Base-by-base conservation (phyloP, 2,888 invertebrate species). In the Eristalis intricaria region DNA sequence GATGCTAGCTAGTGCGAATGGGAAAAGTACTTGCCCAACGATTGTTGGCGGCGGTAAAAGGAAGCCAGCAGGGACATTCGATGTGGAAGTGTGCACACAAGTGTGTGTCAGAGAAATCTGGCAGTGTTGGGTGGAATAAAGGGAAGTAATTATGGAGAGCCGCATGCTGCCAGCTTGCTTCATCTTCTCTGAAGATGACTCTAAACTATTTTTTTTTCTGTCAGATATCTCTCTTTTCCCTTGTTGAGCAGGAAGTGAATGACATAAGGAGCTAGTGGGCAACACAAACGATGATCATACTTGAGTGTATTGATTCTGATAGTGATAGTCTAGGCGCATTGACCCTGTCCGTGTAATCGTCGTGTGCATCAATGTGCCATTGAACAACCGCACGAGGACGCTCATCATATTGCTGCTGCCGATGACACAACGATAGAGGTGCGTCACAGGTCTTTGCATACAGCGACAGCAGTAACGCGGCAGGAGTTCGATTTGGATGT, bases 141-240 rank as follows among this genome's bases (percentile, higher is more conserved):
- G 78, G 86, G 86, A 86, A 86, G 86, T 86, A 82, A 86, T 86
- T 86, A 86, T 86, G 78, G 40, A 68, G 40, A 71, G 61, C 50
- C 73, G 69, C 69, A 78, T 74, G 71, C 78, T 81, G 73, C 68
- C 15, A 29, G 15, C 29, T n/a, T 66, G 75, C 71, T 19, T 74
- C 19, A 8, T 74, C 40, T 58, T 43, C 32, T 26, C 32, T 22
- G 26, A 10, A 38, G 32, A 11, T 13, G 35, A 11, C 50, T 77
- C 63, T 69, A 69, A 69, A 19, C 63, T 71, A 77, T 81, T 77
- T 63, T 69, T 76, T 76, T 35, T 38, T 84, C 70, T 50, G 10
- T 4, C 32, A 4, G 11, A 35, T 11, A 11, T 15, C 3, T 71
- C 10, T 40, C 11, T 22, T 10, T 13, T 19, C n/a, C 4, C 22